Conservation (phyloP, 2,797 vertebrate genomes). For the Tangara arthus region DNA sequence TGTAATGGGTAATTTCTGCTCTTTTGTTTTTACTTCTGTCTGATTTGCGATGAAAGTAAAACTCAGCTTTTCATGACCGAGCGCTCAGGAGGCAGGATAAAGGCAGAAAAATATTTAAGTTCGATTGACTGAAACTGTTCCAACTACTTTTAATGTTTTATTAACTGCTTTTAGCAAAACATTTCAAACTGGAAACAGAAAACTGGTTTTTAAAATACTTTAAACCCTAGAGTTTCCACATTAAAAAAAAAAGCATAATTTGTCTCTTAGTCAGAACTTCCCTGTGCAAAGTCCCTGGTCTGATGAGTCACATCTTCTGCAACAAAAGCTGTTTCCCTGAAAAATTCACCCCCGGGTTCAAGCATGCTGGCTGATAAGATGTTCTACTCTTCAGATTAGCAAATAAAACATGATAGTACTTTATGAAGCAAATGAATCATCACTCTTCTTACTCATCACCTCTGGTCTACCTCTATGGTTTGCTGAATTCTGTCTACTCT, state of each 20-base stretch:
- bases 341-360: not conserved
- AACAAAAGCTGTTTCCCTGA: not conserved
- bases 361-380: not conserved
- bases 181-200: not conserved
- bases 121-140: not conserved
- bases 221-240: not conserved
- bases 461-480: not conserved
- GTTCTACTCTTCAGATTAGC: not conserved
- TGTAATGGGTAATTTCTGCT: not conserved
- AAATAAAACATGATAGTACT: not conserved
- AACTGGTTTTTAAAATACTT: not conserved
- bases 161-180: not conserved
- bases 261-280: not conserved
- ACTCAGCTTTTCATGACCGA: not conserved
- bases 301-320: not conserved
- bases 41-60: not conserved
- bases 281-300: not conserved
- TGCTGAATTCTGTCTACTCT: not conserved
- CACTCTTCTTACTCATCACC: not conserved
- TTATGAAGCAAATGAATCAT: not conserved
- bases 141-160: not conserved
- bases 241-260: accelerated
- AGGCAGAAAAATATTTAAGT: not conserved
- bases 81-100: not conserved
- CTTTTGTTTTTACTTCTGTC: not conserved